A percentile compares a stretch with the other conserved stretches of the same genome.
These are phyloP conservation scores for Bathynomus jamesi DNA, from an alignment of 1,140 invertebrate genomes.

Conservation along the genomic window DNA sequence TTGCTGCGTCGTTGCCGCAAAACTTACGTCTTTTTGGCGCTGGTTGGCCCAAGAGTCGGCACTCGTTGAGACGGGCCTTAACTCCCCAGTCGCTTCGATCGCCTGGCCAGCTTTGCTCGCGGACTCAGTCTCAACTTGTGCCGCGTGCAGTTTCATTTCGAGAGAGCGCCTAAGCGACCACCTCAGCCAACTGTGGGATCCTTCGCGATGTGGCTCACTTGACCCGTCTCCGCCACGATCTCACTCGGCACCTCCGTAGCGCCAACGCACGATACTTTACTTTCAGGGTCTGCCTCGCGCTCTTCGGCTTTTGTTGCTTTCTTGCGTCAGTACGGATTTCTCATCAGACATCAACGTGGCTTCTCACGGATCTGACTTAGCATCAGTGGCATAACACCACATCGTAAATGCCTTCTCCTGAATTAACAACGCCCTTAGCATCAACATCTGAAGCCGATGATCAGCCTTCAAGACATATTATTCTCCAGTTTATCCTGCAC, in stretches of 20 bases:
- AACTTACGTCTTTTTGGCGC: slow-evolving; percentile 36
- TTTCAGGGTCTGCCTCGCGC: slow-evolving; percentile 29
- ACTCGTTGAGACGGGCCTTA: slow-evolving; percentile 36
- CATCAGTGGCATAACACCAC: slow-evolving; percentile 24
- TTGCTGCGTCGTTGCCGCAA: slow-evolving; percentile 35
- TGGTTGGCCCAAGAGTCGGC: slow-evolving; percentile 35
- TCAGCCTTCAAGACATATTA: slow-evolving; percentile 18
- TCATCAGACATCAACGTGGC: slow-evolving; percentile 32
- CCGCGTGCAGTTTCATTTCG: slow-evolving; percentile 32
- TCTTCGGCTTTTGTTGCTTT: slow-evolving; percentile 20
- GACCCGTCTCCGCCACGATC: slow-evolving; percentile 22
- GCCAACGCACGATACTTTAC: slow-evolving; percentile 28
- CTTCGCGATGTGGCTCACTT: slow-evolving; percentile 32
- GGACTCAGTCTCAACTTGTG: slow-evolving; percentile 33
- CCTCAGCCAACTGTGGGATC: slow-evolving; percentile 20
- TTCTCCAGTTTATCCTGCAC: slow-evolving; percentile 23
- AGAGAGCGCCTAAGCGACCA: slow-evolving; percentile 20
- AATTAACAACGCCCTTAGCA: slow-evolving; percentile 26
- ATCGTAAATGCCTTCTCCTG: slow-evolving; percentile 30
- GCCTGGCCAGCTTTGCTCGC: slow-evolving; percentile 34
- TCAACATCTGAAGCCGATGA: slow-evolving; percentile 30
- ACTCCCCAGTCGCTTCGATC: slow-evolving; percentile 36
- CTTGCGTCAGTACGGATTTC: slow-evolving; percentile 25
- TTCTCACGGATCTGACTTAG: slow-evolving; percentile 31
- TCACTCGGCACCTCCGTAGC: slow-evolving; percentile 23